Conservation (phyloP, 2,888 invertebrate genomes). For the Ophioninae sp. region DNA sequence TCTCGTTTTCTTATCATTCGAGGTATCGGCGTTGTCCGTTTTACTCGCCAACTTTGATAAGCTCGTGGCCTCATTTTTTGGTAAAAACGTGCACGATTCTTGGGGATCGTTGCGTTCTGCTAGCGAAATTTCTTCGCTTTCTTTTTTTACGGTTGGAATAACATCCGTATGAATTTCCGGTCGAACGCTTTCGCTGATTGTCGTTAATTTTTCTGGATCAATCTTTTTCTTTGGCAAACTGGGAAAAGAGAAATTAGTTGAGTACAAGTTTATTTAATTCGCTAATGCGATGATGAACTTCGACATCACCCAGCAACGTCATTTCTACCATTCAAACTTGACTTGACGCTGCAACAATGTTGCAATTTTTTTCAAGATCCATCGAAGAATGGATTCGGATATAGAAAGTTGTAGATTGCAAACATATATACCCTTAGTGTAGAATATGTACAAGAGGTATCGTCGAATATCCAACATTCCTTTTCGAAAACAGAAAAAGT, state of each 20-base stretch:
- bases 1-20: background rate
- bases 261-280: background rate
- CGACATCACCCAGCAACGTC: too few relatives aligned
- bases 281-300: too few relatives aligned
- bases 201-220: background rate
- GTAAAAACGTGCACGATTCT: constrained; percentile 3
- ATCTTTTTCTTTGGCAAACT: constrained; percentile 8
- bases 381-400: too few relatives aligned
- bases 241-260: constrained; percentile 3
- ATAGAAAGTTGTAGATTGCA: too few relatives aligned
- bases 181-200: constrained; percentile 11
- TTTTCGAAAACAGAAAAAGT: background rate
- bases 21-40: background rate
- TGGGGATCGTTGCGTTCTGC: background rate
- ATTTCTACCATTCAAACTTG: too few relatives aligned
- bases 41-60: background rate
- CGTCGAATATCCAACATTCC: background rate
- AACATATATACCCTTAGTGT: too few relatives aligned
- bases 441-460: too few relatives aligned
- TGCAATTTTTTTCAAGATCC: too few relatives aligned
- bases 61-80: constrained; percentile 11
- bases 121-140: background rate
- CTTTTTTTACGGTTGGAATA: background rate
- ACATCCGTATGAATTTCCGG: background rate
- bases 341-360: too few relatives aligned